These are phyloP conservation scores for Caprella mutica DNA, from an alignment of 2,888 invertebrate species.

Conservation along the genomic window DNA sequence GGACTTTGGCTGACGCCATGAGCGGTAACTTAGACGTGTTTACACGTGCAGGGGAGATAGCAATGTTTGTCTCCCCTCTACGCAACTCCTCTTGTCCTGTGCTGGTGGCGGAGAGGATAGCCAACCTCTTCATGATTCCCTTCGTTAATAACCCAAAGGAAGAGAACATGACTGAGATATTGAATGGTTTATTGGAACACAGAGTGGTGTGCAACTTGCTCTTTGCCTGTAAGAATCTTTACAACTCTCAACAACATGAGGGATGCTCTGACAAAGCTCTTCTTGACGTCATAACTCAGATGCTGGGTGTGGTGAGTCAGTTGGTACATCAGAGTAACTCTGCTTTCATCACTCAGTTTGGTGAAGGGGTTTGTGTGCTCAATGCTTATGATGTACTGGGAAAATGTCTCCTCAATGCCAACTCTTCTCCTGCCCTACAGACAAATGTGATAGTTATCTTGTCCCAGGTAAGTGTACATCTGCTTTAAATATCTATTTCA, in stretches of 20 bases:
- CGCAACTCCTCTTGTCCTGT: slow-evolving; percentile 26
- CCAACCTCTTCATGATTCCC: slow-evolving; percentile 20
- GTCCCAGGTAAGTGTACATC: too few relatives aligned
- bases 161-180: slow-evolving; percentile 13
- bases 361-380: slow-evolving; percentile 29
- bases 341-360: slow-evolving; percentile 22
- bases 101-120: slow-evolving; percentile 28
- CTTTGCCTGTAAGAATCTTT: slow-evolving; percentile 27
- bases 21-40: slow-evolving; percentile 29
- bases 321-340: slow-evolving; percentile 15
- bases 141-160: slow-evolving; percentile 25
- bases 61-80: slow-evolving; percentile 28
- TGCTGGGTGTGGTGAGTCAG: slow-evolving; percentile 21
- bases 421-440: slow-evolving; percentile 12
- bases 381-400: slow-evolving; percentile 17
- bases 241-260: too few relatives aligned
- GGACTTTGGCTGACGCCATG: slow-evolving; percentile 69
- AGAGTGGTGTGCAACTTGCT: slow-evolving; percentile 28
- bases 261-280: slow-evolving; percentile 25
- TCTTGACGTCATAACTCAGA: slow-evolving; percentile 23
- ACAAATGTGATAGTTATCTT: slow-evolving; percentile 23
- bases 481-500: too few relatives aligned
- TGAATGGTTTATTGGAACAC: slow-evolving; percentile 23
- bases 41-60: slow-evolving; percentile 21
- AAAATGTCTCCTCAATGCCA: neutral